Evolutionary conservation across 1,140 invertebrate species (phyloP).

Genomic region (Drosophila truncata): DNA sequence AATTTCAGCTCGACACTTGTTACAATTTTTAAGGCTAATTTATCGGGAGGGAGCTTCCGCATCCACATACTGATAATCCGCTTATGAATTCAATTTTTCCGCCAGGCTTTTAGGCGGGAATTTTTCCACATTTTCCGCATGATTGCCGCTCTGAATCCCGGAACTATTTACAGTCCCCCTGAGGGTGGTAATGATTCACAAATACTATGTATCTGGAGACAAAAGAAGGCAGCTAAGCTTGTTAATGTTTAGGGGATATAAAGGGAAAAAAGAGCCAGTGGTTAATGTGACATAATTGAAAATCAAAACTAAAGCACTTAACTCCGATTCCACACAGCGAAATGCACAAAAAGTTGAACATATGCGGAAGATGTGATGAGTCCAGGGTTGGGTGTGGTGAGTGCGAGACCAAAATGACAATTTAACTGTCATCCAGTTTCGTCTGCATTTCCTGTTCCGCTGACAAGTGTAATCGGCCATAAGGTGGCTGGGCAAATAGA

Average conservation of each 20-base stretch:
- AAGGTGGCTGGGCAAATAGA: slow-evolving; percentile 49
- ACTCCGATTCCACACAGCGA: slow-evolving; percentile 63
- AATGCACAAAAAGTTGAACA: slow-evolving; percentile 80
- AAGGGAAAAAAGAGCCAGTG: slow-evolving; percentile 15
- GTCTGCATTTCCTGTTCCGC: slow-evolving; percentile 37
- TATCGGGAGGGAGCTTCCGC: slow-evolving; percentile 25
- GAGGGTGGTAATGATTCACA: slow-evolving; percentile 66
- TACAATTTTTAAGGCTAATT: slow-evolving; percentile 80
- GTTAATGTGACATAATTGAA: slow-evolving; percentile 85
- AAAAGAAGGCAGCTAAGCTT: slow-evolving; percentile 59
- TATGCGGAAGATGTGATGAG: slow-evolving; percentile 58
- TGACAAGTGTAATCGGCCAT: slow-evolving; percentile 79
- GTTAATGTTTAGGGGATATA: slow-evolving; percentile 52
- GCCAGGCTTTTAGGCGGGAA: slow-evolving; percentile 54
- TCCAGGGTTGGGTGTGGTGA: slow-evolving; percentile 21
- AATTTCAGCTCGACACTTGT: slow-evolving; percentile 63
- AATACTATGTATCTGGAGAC: slow-evolving; percentile 45
- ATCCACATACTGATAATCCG: slow-evolving; percentile 64
- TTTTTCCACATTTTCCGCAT: slow-evolving; percentile 74
- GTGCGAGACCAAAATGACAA: slow-evolving; percentile 66
- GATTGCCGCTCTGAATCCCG: slow-evolving; percentile 42
- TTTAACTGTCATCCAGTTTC: slow-evolving; percentile 79
- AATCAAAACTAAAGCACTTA: slow-evolving; percentile 85
- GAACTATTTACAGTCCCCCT: slow-evolving; percentile 41
- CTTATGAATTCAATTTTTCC: slow-evolving; percentile 70